phyloP scores from a whole-genome alignment of 2,113 vertebrate genomes.

The Rhodinocichla rosea region DNA sequence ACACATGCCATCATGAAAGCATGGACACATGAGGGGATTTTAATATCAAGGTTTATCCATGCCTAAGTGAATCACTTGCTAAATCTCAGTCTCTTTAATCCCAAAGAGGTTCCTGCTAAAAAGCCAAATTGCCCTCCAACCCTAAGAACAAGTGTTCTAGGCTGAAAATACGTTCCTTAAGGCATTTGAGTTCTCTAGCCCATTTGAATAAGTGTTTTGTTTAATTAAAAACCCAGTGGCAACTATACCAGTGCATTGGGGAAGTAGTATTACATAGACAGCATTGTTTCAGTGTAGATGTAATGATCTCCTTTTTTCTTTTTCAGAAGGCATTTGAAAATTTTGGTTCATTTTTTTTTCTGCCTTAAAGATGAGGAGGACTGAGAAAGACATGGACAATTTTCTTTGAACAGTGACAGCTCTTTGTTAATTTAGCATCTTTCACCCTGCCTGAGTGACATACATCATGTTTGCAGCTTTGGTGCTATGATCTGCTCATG shows the following conservation, averaged over 20 bases:
- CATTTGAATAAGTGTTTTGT: neutral
- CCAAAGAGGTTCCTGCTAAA: neutral
- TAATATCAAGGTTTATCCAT: constrained; percentile 4
- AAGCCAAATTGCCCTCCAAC: neutral
- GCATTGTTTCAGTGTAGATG: neutral
- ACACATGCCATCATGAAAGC: neutral
- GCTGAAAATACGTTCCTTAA: neutral
- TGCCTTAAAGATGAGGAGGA: neutral
- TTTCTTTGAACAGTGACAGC: neutral
- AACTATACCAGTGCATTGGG: neutral
- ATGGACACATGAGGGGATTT: constrained; percentile 27
- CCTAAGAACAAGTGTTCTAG: neutral
- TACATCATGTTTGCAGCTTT: neutral
- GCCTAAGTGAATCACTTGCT: neutral
- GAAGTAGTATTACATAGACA: neutral
- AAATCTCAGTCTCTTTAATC: constrained; percentile 1
- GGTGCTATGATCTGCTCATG: neutral
- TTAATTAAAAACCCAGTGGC: neutral
- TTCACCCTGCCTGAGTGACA: neutral
- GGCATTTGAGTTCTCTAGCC: neutral
- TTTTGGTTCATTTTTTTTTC: neutral
- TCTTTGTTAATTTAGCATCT: neutral
- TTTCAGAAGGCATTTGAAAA: neutral
- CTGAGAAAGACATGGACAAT: neutral
- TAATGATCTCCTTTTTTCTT: neutral